Evolutionary conservation across 2,888 invertebrate species (phyloP).

Genomic region (Amphiduros pacificus): DNA sequence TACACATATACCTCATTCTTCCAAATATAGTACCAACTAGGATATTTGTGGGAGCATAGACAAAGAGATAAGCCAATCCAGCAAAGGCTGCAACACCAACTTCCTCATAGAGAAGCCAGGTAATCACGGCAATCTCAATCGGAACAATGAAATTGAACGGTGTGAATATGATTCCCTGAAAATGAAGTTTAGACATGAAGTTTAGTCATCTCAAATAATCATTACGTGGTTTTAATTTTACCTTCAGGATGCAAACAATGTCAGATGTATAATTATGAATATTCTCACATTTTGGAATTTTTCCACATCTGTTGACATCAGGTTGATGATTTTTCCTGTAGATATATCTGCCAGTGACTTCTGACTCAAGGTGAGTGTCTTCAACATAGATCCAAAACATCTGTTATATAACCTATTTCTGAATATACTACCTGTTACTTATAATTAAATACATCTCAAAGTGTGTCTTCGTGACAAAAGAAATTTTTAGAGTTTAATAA

Average conservation of each 20-base stretch:
- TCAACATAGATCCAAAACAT: too few relatives aligned
- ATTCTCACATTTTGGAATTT: background rate
- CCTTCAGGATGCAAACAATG: background rate
- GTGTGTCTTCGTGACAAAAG: too few relatives aligned
- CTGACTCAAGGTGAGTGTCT: background rate
- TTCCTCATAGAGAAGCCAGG: background rate
- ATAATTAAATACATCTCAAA: too few relatives aligned
- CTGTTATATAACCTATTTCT: too few relatives aligned
- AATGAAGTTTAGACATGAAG: background rate
- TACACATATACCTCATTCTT: background rate
- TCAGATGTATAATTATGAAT: background rate
- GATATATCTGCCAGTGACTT: background rate
- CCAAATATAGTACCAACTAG: background rate
- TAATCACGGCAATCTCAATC: background rate
- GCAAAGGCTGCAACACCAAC: background rate
- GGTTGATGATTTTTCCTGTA: conserved; percentile 1
- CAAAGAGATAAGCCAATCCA: background rate
- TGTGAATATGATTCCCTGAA: background rate
- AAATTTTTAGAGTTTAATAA: too few relatives aligned
- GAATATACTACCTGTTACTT: too few relatives aligned
- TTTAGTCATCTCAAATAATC: background rate
- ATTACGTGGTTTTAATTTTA: too few relatives aligned
- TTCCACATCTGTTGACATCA: conserved; percentile 9
- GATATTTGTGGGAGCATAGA: background rate
- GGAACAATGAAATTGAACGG: background rate